A percentile compares a stretch with the other conserved stretches of the same genome.
Evolutionary conservation across 1,140 invertebrate genomes (phyloP).

Genomic region (Contarinia nasturtii): DNA sequence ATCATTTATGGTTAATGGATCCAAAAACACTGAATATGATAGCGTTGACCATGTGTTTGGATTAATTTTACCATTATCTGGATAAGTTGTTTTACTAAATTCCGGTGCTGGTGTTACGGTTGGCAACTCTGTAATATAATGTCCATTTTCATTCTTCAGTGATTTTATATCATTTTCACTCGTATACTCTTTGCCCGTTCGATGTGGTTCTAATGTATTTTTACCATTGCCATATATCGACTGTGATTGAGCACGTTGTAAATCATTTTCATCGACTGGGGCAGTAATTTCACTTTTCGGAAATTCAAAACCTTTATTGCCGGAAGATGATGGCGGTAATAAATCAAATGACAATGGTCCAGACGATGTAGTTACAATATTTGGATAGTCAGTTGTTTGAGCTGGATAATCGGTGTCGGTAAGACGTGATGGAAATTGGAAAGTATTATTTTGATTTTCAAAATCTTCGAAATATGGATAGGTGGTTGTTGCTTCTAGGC

Average conservation of each 20-base stretch:
- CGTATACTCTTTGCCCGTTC: background rate
- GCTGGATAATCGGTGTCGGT: slow-evolving; percentile 2
- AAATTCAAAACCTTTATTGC: background rate
- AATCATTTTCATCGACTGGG: slow-evolving; percentile 13
- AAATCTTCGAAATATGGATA: slow-evolving; percentile 8
- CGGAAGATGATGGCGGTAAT: slow-evolving; percentile 12
- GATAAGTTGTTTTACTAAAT: slow-evolving; percentile 14
- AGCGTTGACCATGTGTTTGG: slow-evolving; percentile 15
- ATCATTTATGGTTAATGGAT: slow-evolving; percentile 50
- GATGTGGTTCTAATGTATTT: slow-evolving; percentile 8
- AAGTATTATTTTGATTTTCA: no score
- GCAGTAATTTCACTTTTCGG: slow-evolving; percentile 11
- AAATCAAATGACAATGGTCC: slow-evolving; percentile 2
- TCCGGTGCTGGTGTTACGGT: slow-evolving; percentile 28
- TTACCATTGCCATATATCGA: slow-evolving; percentile 20
- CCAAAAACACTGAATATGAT: slow-evolving; percentile 36
- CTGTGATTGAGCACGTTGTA: slow-evolving; percentile 21
- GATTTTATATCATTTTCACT: background rate
- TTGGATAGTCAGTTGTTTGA: slow-evolving; percentile 20
- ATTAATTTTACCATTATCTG: slow-evolving; percentile 20
- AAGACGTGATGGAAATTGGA: no score
- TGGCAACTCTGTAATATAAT: slow-evolving; percentile 6
- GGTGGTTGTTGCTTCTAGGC: slow-evolving; percentile 15
- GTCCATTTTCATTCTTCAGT: background rate
- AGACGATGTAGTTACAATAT: slow-evolving; percentile 12